Conservation (phyloP, 2,888 invertebrate species). For the Uloborus plumipes region DNA sequence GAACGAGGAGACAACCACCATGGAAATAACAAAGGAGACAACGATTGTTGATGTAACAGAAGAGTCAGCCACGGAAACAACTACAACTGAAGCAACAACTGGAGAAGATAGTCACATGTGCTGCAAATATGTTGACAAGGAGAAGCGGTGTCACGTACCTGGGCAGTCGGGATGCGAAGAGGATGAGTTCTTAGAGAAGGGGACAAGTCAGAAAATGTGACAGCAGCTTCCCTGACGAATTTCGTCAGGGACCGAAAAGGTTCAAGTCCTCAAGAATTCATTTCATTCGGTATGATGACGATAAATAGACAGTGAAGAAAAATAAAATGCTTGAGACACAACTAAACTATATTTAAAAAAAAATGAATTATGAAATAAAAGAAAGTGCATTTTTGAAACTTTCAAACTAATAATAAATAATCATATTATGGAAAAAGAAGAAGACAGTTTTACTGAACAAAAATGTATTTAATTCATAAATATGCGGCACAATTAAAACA, state of each 20-base stretch:
- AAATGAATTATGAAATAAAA: too few species aligned
- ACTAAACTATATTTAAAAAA: too few species aligned
- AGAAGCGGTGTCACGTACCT: conserved; percentile 13
- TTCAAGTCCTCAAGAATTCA: conserved; percentile 3
- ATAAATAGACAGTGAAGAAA: conserved; percentile 6
- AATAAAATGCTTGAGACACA: not conserved
- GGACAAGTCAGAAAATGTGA: not conserved
- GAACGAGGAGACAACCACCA: not conserved
- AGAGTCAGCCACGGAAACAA: not conserved
- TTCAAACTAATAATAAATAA: too few species aligned
- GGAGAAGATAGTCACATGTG: conserved; percentile 1
- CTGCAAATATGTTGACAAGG: not conserved
- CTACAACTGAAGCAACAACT: not conserved
- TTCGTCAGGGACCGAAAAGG: not conserved
- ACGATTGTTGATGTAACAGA: not conserved
- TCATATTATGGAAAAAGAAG: too few species aligned
- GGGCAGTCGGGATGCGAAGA: conserved; percentile 1
- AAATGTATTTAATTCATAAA: too few species aligned
- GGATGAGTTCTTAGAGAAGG: conserved; percentile 3
- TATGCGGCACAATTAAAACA: too few species aligned
- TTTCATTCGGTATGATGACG: conserved; percentile 37
- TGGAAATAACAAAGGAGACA: not conserved
- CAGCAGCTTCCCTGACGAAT: conserved; percentile 9
- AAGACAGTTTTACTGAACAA: too few species aligned
- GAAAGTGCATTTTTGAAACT: too few species aligned